A percentile compares a stretch with the other conserved stretches of the same genome.
These are phyloP conservation scores for Acholoe squamosa DNA, from an alignment of 2,888 invertebrate species.

Conservation along the genomic window DNA sequence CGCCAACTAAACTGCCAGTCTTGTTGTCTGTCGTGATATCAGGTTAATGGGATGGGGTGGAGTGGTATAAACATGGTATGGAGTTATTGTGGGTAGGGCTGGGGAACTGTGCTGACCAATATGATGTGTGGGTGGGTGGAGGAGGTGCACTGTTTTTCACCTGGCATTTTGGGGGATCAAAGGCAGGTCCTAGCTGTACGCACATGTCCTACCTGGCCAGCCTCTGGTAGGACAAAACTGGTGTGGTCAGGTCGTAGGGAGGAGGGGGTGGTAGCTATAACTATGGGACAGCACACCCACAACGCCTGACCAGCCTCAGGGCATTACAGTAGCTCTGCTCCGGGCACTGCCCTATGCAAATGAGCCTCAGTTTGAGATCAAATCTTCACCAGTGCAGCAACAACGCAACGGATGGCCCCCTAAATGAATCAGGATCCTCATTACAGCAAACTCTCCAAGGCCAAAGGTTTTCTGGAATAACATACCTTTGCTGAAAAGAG, in stretches of 20 bases:
- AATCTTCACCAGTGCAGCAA: background rate
- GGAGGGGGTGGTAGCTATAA: background rate
- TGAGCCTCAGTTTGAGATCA: background rate
- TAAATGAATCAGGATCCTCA: too few relatives aligned
- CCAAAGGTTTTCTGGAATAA: background rate
- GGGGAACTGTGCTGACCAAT: background rate
- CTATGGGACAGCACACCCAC: background rate
- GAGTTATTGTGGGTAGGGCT: background rate
- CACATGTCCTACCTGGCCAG: background rate
- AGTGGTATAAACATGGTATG: background rate
- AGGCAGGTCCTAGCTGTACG: background rate
- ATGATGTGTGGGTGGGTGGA: background rate
- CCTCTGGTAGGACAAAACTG: background rate
- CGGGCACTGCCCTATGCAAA: conserved; percentile 36
- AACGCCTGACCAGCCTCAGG: background rate
- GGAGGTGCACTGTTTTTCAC: background rate
- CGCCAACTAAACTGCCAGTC: too few relatives aligned
- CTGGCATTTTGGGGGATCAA: conserved; percentile 16
- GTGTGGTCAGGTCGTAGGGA: background rate
- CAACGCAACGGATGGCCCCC: background rate
- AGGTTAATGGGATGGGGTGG: too few relatives aligned
- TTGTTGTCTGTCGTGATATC: too few relatives aligned
- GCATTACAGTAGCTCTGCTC: background rate
- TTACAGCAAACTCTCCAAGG: background rate
- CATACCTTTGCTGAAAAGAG: too few relatives aligned